Base-by-base conservation (phyloP, 2,888 invertebrate species). In the Graphium colonna region DNA sequence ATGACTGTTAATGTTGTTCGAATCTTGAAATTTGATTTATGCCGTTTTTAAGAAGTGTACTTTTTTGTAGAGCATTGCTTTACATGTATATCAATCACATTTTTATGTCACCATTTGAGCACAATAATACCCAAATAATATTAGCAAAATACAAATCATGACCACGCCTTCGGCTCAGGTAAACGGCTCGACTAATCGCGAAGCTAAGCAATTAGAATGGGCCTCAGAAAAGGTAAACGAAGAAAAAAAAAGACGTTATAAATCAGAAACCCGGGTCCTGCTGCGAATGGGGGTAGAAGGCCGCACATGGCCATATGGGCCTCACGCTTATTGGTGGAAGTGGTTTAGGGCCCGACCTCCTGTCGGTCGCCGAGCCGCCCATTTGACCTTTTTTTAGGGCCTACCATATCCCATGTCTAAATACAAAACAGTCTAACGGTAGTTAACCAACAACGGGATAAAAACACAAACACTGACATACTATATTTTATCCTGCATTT, bases 261-360 rank as follows among this genome's bases (percentile, higher is more conserved):
- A 38, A 53, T 43, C 53, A 48, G 26, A 47, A 48, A 21, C 12
- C 43, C 42, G 38, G 42, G 16, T 5, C 28, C 13, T 21, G 31
- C 31, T 36, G 16, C 28, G 38, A 43, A 48, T 28, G 28, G 28
- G 53, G 48, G 28, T 43, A 52, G 42, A 52, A 44, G 52, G 33
- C 36, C 40, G 31, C 21, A n/a, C 28, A 17, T 13, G 15, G 15
- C 16, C 52, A 48, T 48, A 31, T 38, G 48, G 39, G n/a, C 42
- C 42, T 43, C 31, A 53, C 48, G 39, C 48, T 39, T 42, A 53
- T 53, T 53, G 53, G 53, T 48, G 28, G 43, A 41, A 43, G 18
- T 39, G 28, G 40, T 28, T 53, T 36, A 48, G 38, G 48, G 47
- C 31, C 48, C 53, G 42, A 31, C 53, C 53, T 48, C 38, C 53